Evolutionary conservation across 2,797 vertebrate species (phyloP).

Genomic region (Trematocara caparti): DNA sequence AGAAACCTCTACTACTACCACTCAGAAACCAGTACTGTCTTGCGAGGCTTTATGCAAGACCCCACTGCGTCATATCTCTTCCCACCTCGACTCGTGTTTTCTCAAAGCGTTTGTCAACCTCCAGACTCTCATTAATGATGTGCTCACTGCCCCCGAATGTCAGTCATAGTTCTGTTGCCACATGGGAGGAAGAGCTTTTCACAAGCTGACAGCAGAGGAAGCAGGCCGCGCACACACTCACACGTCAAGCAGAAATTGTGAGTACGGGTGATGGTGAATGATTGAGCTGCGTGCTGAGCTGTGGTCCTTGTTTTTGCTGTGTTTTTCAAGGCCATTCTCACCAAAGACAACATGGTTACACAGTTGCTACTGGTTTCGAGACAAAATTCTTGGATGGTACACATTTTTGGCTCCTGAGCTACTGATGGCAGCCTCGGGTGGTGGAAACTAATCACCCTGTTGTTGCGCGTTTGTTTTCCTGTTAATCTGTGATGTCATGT

Average conservation of each 20-base stretch:
- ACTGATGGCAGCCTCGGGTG: neutral
- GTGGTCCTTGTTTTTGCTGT: neutral
- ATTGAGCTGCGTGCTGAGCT: neutral
- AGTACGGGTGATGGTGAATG: neutral
- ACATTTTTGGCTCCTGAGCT: neutral
- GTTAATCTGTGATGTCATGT: constrained; percentile 29
- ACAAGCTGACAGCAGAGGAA: constrained; percentile 1
- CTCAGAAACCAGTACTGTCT: neutral
- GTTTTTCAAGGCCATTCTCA: neutral
- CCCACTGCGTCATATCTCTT: neutral
- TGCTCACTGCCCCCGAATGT: neutral
- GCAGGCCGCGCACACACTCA: neutral
- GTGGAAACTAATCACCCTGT: neutral
- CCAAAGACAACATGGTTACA: neutral
- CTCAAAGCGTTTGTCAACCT: neutral
- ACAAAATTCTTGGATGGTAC: neutral
- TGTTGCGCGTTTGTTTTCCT: neutral
- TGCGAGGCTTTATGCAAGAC: neutral
- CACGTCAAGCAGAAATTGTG: neutral
- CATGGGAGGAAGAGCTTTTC: neutral
- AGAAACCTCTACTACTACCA: neutral
- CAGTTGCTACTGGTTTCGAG: neutral
- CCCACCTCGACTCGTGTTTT: neutral
- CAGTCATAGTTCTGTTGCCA: neutral
- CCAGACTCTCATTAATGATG: neutral